These are phyloP conservation scores for Vanessa tameamea DNA, from an alignment of 1,140 invertebrate species.

Conservation along the genomic window DNA sequence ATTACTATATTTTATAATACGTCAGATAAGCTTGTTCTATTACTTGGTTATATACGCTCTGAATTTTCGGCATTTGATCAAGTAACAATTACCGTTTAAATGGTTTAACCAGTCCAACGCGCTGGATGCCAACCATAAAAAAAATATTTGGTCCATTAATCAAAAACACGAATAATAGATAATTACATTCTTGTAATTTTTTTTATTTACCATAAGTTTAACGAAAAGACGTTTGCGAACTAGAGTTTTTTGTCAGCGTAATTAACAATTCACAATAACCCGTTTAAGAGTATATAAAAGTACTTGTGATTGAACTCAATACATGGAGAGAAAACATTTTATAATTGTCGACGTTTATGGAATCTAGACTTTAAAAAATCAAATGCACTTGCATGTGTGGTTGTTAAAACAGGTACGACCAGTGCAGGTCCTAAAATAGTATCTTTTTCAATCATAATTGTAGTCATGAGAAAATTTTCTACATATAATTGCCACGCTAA, in stretches of 20 bases:
- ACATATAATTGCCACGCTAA: neutral
- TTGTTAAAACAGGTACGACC: slow-evolving; percentile 5
- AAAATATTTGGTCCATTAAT: no score
- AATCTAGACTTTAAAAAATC: neutral
- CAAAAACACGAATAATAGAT: no score
- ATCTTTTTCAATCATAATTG: neutral
- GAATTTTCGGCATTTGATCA: no score
- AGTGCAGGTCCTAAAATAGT: slow-evolving; percentile 10
- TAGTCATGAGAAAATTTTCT: slow-evolving; percentile 1
- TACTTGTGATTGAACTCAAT: neutral
- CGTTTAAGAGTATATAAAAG: neutral
- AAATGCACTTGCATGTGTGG: neutral
- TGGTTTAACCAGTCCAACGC: no score
- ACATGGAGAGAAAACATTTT: neutral
- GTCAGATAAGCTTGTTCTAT: no score
- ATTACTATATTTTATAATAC: no score
- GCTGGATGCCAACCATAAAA: no score
- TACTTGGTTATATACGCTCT: no score
- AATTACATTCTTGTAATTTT: neutral
- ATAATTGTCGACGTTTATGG: slow-evolving; percentile 1
- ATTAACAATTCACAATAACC: neutral
- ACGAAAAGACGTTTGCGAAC: no score
- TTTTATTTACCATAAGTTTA: no score
- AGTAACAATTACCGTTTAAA: no score
- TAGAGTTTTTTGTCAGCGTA: neutral